Conservation (phyloP, 1,140 invertebrate genomes). For the Micrasema minimum region DNA sequence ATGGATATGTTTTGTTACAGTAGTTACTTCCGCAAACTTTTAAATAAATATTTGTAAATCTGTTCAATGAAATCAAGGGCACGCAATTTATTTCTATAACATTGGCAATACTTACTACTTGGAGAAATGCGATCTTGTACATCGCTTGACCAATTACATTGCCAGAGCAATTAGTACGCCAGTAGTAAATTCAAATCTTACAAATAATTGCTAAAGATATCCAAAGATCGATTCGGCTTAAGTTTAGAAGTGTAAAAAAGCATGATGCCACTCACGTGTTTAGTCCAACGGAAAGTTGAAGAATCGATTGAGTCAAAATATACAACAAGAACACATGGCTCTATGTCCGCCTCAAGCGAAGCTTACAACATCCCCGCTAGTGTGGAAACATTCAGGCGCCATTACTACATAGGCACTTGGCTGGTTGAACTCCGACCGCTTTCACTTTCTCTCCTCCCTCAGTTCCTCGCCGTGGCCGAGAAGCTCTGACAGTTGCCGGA, state of each 20-base stretch:
- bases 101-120: too few relatives aligned
- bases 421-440: background rate
- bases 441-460: conserved; percentile 2
- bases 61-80: too few relatives aligned
- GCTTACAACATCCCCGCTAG: conserved; percentile 20
- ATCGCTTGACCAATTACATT: too few relatives aligned
- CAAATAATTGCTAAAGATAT: too few relatives aligned
- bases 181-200: too few relatives aligned
- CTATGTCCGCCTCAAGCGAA: conserved; percentile 7
- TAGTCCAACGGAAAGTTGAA: conserved; percentile 3
- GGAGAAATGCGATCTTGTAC: too few relatives aligned
- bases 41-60: too few relatives aligned
- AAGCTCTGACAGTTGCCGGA: conserved; percentile 13
- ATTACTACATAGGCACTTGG: background rate
- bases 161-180: too few relatives aligned
- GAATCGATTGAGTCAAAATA: conserved; percentile 22
- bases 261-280: conserved; percentile 10
- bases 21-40: too few relatives aligned
- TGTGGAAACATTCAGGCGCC: conserved; percentile 6
- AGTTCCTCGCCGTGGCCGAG: background rate
- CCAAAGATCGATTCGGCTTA: too few relatives aligned
- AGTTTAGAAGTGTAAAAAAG: background rate
- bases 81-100: too few relatives aligned
- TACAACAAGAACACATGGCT: conserved; percentile 34
- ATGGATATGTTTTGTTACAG: too few relatives aligned